Base-by-base conservation (phyloP, 2,797 vertebrate genomes). In the Sciaenops ocellatus region DNA sequence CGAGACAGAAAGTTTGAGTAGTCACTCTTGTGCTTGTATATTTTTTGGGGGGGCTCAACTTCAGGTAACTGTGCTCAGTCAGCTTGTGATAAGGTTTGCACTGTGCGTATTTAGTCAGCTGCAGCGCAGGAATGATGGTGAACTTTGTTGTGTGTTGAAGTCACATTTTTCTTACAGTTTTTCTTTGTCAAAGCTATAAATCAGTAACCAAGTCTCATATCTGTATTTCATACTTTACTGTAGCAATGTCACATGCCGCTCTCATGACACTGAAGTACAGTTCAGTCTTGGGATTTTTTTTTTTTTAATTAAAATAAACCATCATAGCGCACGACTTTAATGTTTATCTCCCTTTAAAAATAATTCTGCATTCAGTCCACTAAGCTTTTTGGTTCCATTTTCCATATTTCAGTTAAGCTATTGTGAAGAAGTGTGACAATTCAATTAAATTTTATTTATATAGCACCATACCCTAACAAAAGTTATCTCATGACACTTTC, bases 101-200 rank as follows among this genome's bases (percentile, higher is more conserved):
- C 18, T 3, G n/a, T 34, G 20, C 38, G 11, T 62, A 22, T 79
- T 82, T 78, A 50, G 12, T 69, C 80, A 80, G 56, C 60, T 57
- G 48, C 34, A 52, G 26, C 22, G 3, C 3, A 44, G 57, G 46
- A 65, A 15, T 74, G 10, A 50, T 11, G 7, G 26, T 26, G 10
- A n/a, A 42, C 48, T 66, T 17, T 22, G 46, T 18, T 59, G 42
- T 22, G 18, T 69, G 52, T 44, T n/a, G 12, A 51, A 59, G 44
- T 51, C 48, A 46, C 0, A 2, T 34, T 20, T 44, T 16, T 61
- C 22, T 54, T 16, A 38, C 4, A 18, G 12, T 4, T 24, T 70
- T 3, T 46, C 60, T 51, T 41, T 4, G 6, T 17, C 55, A 5
- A 30, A 57, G 42, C 30, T 26, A 8, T 64, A 30, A 85, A 75